phyloP scores from a whole-genome alignment of 2,113 vertebrate genomes.

The Thomomys bottae region DNA sequence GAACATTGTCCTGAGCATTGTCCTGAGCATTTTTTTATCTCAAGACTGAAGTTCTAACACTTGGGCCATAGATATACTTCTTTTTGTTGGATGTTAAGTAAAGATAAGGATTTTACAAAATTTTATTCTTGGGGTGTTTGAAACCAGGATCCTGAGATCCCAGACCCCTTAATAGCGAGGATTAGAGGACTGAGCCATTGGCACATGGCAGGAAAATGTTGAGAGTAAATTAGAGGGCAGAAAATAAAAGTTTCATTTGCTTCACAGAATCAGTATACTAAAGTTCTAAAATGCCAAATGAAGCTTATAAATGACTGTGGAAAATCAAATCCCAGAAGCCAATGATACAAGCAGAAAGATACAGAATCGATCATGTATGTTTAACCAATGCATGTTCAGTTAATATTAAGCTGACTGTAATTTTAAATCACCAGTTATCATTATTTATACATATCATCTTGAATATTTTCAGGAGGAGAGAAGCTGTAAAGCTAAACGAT shows the following conservation, averaged over 20 bases:
- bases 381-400: neutral
- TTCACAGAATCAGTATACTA: conserved; percentile 6
- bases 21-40: no score
- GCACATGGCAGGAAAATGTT: conserved; percentile 27
- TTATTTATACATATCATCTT: neutral
- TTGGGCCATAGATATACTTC: no score
- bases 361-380: conserved; percentile 10
- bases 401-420: neutral
- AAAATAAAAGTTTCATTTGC: neutral
- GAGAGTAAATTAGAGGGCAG: neutral
- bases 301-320: neutral
- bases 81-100: no score
- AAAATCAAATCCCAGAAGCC: neutral
- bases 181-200: no score
- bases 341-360: conserved; percentile 2
- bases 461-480: neutral
- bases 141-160: no score
- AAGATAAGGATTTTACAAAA: no score
- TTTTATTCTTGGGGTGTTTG: no score
- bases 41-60: no score
- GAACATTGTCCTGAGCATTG: no score
- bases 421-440: neutral
- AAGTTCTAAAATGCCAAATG: neutral
- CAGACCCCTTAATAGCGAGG: no score
- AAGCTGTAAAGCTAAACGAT: neutral